A percentile compares a stretch with the other conserved stretches of the same genome.
Evolutionary conservation across 2,797 vertebrate species (phyloP).

Genomic region (Natrix natrix): DNA sequence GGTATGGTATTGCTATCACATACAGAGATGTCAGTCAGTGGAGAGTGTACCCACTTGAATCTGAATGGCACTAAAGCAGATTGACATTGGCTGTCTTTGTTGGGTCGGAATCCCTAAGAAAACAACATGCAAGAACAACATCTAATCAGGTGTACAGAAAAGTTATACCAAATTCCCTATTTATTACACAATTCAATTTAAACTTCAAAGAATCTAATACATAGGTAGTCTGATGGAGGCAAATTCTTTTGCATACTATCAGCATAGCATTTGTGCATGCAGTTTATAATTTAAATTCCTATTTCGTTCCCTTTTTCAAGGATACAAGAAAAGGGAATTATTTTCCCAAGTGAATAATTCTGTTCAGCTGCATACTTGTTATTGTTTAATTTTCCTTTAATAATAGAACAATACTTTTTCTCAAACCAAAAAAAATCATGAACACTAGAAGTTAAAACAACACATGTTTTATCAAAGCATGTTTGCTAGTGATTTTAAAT

Average conservation of each 20-base stretch:
- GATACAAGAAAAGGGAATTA: background rate
- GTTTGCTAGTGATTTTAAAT: background rate
- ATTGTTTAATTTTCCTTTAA: background rate
- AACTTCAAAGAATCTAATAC: background rate
- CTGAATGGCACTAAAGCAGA: slow-evolving; percentile 3
- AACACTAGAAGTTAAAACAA: background rate
- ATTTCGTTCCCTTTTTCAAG: background rate
- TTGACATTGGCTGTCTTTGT: background rate
- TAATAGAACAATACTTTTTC: background rate
- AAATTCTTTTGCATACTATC: background rate
- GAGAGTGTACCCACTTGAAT: background rate
- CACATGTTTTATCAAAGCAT: background rate
- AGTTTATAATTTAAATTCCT: background rate
- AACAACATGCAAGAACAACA: background rate
- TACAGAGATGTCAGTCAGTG: background rate
- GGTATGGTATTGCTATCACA: background rate
- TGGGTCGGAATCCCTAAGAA: background rate
- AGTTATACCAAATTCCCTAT: background rate
- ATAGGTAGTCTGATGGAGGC: background rate
- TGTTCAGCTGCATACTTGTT: background rate
- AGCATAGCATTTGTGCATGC: background rate
- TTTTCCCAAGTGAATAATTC: background rate
- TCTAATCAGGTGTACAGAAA: background rate
- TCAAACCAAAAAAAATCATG: background rate
- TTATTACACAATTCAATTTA: background rate